Conservation (phyloP, 2,888 invertebrate species). For the Morpho helenor region DNA sequence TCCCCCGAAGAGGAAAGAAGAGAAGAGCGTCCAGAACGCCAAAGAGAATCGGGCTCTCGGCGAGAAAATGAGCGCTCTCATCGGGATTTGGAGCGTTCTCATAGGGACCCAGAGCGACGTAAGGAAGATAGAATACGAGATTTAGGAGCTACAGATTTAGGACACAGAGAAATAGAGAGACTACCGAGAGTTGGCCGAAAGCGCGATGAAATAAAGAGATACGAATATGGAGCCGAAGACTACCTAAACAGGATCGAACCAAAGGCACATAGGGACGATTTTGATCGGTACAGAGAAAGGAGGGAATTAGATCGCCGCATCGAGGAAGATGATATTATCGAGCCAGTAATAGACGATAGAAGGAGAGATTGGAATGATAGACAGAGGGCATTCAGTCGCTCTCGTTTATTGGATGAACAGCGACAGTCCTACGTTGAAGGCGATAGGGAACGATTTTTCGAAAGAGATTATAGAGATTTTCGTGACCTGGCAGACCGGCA, state of each 20-base stretch:
- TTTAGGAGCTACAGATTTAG: slow-evolving; percentile 42
- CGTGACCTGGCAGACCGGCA: slow-evolving; percentile 64
- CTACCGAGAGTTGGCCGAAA: slow-evolving; percentile 68
- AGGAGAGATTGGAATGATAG: slow-evolving; percentile 67
- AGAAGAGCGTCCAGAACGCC: slow-evolving; percentile 70
- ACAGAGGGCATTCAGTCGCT: slow-evolving; percentile 69
- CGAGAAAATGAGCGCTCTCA: slow-evolving; percentile 69
- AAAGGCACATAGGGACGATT: slow-evolving; percentile 59
- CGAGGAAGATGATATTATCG: slow-evolving; percentile 69
- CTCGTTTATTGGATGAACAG: slow-evolving; percentile 67
- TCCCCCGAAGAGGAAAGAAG: slow-evolving; percentile 74
- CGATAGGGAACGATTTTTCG: slow-evolving; percentile 63
- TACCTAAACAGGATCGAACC: slow-evolving; percentile 64
- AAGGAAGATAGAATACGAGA: slow-evolving; percentile 64
- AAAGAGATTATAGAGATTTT: slow-evolving; percentile 67
- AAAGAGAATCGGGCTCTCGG: slow-evolving; percentile 62
- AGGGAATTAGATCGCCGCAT: slow-evolving; percentile 66
- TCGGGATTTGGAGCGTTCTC: slow-evolving; percentile 46
- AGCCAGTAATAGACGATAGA: slow-evolving; percentile 65
- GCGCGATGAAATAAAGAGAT: slow-evolving; percentile 64
- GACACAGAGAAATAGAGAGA: slow-evolving; percentile 63
- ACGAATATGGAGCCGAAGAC: slow-evolving; percentile 67
- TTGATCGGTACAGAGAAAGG: slow-evolving; percentile 62
- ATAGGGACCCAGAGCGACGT: slow-evolving; percentile 42
- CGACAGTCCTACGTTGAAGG: slow-evolving; percentile 66